These are phyloP conservation scores for Spatula versicolor DNA, from an alignment of 2,797 vertebrate species.

Conservation along the genomic window DNA sequence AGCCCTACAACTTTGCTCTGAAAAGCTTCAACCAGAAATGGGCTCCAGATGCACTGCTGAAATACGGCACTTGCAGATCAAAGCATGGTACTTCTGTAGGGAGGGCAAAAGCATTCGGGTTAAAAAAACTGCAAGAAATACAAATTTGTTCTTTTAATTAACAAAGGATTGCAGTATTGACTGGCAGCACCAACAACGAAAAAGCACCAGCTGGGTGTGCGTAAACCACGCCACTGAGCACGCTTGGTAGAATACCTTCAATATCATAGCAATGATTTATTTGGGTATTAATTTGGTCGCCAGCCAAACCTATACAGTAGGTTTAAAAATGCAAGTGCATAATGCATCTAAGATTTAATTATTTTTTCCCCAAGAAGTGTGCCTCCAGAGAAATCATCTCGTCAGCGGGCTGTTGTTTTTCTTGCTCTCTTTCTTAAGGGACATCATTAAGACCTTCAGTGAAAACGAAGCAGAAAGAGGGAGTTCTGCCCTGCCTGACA, in stretches of 20 bases:
- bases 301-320: neutral
- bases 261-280: conserved; percentile 1
- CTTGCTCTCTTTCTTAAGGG: conserved; percentile 13
- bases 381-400: neutral
- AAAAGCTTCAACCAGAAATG: conserved; percentile 42
- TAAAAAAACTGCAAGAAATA: conserved; percentile 19
- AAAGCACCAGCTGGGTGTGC: neutral
- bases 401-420: conserved; percentile 3
- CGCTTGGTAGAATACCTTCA: neutral
- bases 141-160: conserved; percentile 48
- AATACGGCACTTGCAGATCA: conserved; percentile 40
- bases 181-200: conserved; percentile 1
- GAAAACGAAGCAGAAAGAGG: neutral
- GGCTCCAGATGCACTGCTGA: conserved; percentile 60
- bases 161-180: conserved; percentile 31
- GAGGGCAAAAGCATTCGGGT: conserved; percentile 7
- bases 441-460: neutral
- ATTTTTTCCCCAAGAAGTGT: neutral
- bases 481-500: neutral
- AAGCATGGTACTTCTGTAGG: conserved; percentile 24
- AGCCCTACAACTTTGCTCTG: neutral
- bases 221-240: neutral
- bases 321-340: neutral
- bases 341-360: conserved; percentile 6
- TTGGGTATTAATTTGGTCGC: conserved; percentile 41